A percentile compares a stretch with the other conserved stretches of the same genome.
Conservation (phyloP, 2,888 invertebrate genomes). For the Phania funesta region DNA sequence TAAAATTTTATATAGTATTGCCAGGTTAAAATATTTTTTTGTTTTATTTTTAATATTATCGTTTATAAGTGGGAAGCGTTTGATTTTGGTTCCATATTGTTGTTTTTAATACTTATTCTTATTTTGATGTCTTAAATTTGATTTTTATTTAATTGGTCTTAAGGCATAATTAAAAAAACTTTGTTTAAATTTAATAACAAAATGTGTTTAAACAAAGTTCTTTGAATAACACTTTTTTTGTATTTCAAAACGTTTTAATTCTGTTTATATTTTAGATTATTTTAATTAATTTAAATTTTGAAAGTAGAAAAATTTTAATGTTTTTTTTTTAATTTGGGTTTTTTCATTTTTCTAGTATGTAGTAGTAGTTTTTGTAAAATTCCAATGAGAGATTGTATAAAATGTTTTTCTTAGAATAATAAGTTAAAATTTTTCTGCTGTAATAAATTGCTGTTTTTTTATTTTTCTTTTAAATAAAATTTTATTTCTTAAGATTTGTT, state of each 20-base stretch:
- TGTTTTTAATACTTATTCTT: conserved; percentile 55
- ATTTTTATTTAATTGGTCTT: conserved; percentile 61
- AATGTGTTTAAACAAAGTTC: conserved; percentile 10
- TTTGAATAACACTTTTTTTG: conserved; percentile 13
- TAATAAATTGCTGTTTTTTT: conserved; percentile 63
- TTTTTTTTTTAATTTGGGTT: conserved; percentile 30
- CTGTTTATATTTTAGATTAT: conserved; percentile 3
- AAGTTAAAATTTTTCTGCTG: conserved; percentile 65
- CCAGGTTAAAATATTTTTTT: conserved; percentile 62
- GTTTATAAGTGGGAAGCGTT: conserved; percentile 79
- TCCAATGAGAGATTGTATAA: conserved; percentile 65
- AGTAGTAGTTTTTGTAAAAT: conserved; percentile 58
- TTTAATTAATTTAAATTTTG: conserved; percentile 29
- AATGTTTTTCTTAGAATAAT: conserved; percentile 62
- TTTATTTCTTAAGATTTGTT: conserved; percentile 39
- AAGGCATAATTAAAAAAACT: conserved; percentile 46
- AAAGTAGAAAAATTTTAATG: conserved; percentile 32
- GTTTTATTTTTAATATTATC: conserved; percentile 71
- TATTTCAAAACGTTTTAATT: conserved; percentile 19
- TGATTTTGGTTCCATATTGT: conserved; percentile 79
- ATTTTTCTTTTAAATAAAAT: conserved; percentile 48
- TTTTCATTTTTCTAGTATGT: conserved; percentile 25
- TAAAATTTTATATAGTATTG: conserved; percentile 68
- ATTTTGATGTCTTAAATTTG: conserved; percentile 29
- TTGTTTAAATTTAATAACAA: background rate